Conservation (phyloP, 2,113 vertebrate species). For the Laticauda colubrina region DNA sequence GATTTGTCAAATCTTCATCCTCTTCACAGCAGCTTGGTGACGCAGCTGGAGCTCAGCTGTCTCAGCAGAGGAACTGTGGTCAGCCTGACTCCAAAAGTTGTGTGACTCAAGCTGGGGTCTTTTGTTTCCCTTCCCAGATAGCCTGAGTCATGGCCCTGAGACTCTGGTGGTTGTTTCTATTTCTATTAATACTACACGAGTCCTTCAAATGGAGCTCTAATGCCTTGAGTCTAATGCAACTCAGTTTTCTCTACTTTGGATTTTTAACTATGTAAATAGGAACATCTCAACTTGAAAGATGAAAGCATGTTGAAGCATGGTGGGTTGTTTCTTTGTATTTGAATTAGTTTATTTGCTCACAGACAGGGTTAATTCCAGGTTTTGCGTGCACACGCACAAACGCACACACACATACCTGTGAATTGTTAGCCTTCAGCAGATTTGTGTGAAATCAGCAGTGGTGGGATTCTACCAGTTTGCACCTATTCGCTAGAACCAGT, state of each 20-base stretch:
- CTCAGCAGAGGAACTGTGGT: constrained; percentile 17
- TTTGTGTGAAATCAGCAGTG: too few species aligned
- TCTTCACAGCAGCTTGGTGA: not conserved
- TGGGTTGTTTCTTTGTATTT: not conserved
- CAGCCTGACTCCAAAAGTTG: constrained; percentile 30
- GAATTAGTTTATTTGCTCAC: not conserved
- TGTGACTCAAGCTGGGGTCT: not conserved
- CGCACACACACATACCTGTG: not conserved
- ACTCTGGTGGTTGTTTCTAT: not conserved
- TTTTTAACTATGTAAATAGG: constrained; percentile 22
- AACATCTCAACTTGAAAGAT: not conserved
- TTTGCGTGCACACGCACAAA: not conserved
- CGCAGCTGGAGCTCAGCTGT: accelerated
- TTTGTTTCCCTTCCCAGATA: not conserved
- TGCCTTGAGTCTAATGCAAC: not conserved
- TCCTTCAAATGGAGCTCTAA: constrained; percentile 39
- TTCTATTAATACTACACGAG: not conserved
- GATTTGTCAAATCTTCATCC: accelerated
- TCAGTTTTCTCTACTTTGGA: constrained; percentile 8
- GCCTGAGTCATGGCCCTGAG: constrained; percentile 34
- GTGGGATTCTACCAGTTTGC: too few species aligned
- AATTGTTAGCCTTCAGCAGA: too few species aligned
- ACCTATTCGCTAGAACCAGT: too few species aligned
- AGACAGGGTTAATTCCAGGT: not conserved
- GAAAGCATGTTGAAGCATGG: not conserved